Evolutionary conservation across 2,888 invertebrate species (phyloP), one percentile per base, ranked within the genome.

Genomic region (Heliconius ismenius): DNA sequence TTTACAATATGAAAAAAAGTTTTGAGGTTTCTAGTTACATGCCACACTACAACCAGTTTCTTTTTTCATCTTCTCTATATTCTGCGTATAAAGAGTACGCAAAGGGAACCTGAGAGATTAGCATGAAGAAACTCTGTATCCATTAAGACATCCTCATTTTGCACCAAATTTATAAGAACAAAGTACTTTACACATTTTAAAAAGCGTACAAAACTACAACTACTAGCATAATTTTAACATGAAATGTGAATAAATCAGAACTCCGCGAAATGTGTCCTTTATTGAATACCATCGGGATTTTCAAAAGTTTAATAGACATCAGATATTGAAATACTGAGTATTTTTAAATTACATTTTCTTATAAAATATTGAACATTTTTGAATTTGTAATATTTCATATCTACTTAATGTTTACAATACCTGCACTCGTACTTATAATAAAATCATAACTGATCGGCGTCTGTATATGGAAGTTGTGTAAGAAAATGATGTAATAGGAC

Each of bases 211-310:
- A 62, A 72, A 24, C n/a, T 36, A 65, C 24, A 9, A 3, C 13
- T 4, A 15, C 39, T 26, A 36, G 39, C 39, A 62, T 58, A 62
- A 73, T 73, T 24, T 73, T 62, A 36, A 62, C 73, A 60, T 62
- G 62, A 26, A 73, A 60, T n/a, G 39, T 26, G 60, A 73, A 73
- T 73, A 62, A 73, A 73, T 73, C 73, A 62, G 60, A 73, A 62
- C 62, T 62, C 39, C 10, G 4, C 24, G 73, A 73, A 73, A 62
- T 62, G 69, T 62, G 73, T 73, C 39, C 60, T 73, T 62, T 73
- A 73, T 73, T 73, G 62, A 73, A 73, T 39, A 43, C 62, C 60
- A 73, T 15, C 21, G 58, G 36, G 73, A 62, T 62, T 62, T 73
- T 39, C 18, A 62, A 73, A 73, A 60, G 39, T 62, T 54, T 73